Evolutionary conservation across 2,888 invertebrate species (phyloP), one percentile per base, ranked within the genome.

Genomic region (Cerastis rubricosa): DNA sequence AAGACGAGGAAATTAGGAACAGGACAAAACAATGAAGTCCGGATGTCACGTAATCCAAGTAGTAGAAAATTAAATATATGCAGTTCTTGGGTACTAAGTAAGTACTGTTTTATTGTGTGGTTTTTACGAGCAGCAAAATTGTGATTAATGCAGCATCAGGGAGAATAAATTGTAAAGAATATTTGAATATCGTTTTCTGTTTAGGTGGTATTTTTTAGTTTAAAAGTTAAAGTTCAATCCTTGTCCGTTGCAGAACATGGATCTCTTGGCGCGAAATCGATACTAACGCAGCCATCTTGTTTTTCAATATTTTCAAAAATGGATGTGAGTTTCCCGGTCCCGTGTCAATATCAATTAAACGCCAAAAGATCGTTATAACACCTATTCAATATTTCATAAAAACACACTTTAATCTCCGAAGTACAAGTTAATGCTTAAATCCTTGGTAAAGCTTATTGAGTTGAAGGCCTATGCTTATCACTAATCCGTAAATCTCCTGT

Each of bases 41-140:
- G 75, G 76, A 80, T 71, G 66, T 71, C 70, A 80, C 81, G 80
- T 80, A 66, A 61, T n/a, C 8, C 14, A 47, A 11, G 59, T 35
- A 17, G 25, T 67, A 57, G 43, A 51, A 74, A 57, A 67, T 70
- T 9, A 3, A 54, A 51, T 17, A 22, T 54, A 67, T 45, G 51
- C 29, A 19, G 14, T n/a, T 7, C 19, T 8, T 22, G 14, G 2
- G 47, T 54, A 61, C 9, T 9, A 1, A 0, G 9, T 59, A 2
- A 8, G 2, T 45, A 35, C 7, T n/a, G n/a, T 73, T 74, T 14
- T 47, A 25, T 47, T 40, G 19, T 70, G 25, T 49, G 17, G 22
- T 71, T 47, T 61, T 12, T 43, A 29, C n/a, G n/a, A 29, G 19
- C 19, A 19, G 51, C 9, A 74, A 29, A 73, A 51, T n/a, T 19